These are phyloP conservation scores for Baronia brevicornis DNA, from an alignment of 2,888 invertebrate genomes.

Conservation along the genomic window DNA sequence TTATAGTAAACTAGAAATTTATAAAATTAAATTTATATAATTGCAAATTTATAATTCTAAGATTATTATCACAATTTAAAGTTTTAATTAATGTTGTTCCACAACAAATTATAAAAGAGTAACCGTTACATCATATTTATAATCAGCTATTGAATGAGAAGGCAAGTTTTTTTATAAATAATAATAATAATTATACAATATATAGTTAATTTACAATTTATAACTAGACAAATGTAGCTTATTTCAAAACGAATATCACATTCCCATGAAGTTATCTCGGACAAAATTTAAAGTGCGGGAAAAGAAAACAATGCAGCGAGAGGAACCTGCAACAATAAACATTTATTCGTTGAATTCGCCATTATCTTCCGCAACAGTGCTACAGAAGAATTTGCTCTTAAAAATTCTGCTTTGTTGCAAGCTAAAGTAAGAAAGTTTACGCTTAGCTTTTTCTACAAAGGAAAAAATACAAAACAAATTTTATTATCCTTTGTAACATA, in stretches of 20 bases:
- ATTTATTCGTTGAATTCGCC: constrained; percentile 22
- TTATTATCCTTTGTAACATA: too few relatives aligned
- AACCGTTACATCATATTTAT: too few relatives aligned
- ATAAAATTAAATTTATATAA: constrained; percentile 6
- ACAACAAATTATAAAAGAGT: constrained; percentile 16
- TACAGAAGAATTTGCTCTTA: constrained; percentile 16
- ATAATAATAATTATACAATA: too few relatives aligned
- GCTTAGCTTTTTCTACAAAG: constrained; percentile 6
- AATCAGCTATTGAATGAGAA: too few relatives aligned
- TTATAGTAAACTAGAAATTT: constrained; percentile 9
- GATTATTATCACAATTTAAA: constrained; percentile 41
- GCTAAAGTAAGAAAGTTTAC: constrained; percentile 10
- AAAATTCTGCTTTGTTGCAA: constrained; percentile 8
- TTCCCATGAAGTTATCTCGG: constrained; percentile 72
- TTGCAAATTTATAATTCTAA: constrained; percentile 16
- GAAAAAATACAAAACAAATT: too few relatives aligned
- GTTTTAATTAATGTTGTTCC: constrained; percentile 10
- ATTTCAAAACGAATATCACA: constrained; percentile 13
- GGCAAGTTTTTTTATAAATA: too few relatives aligned
- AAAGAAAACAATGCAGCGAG: constrained; percentile 92
- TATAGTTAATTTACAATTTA: too few relatives aligned
- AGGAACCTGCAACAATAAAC: constrained; percentile 82
- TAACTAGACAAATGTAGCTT: too few relatives aligned
- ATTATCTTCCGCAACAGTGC: constrained; percentile 18
- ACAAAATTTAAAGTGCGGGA: constrained; percentile 89